phyloP scores from a whole-genome alignment of 2,797 vertebrate genomes.

The Lagodon rhomboides region DNA sequence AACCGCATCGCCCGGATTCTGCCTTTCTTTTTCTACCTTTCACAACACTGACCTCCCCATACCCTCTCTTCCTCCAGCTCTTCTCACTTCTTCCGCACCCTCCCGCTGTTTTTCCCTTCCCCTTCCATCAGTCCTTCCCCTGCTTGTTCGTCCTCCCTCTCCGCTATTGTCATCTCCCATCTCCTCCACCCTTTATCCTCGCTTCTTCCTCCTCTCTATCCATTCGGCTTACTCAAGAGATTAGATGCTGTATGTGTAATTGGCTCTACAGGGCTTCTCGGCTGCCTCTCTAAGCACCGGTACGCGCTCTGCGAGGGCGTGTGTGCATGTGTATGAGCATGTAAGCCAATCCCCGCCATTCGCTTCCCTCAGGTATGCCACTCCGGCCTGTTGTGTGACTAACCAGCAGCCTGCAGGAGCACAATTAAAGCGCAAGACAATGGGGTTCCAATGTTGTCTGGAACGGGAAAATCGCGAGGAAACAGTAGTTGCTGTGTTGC shows the following conservation, averaged over 20 bases:
- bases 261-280: constrained; percentile 72
- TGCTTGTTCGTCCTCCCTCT: constrained; percentile 2
- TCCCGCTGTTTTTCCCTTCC: neutral
- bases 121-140: constrained; percentile 4
- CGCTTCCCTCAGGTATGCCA: constrained; percentile 68
- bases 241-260: constrained; percentile 72
- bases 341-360: constrained; percentile 38
- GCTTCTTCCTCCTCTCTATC: constrained; percentile 24
- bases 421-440: constrained; percentile 75
- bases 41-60: neutral
- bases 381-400: constrained; percentile 46
- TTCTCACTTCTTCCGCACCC: neutral
- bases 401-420: constrained; percentile 60
- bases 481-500: constrained; percentile 45
- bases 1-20: neutral
- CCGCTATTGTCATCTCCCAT: constrained; percentile 1
- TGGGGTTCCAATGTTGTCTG: constrained; percentile 59
- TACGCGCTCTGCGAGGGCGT: constrained; percentile 26
- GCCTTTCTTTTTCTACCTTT: neutral
- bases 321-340: constrained; percentile 11
- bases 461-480: constrained; percentile 46
- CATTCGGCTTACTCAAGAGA: constrained; percentile 58
- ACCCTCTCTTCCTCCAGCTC: neutral
- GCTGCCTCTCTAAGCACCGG: constrained; percentile 45
- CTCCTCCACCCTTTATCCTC: constrained; percentile 6